Base-by-base conservation (phyloP, 2,797 vertebrate species). In the Sebastes dallii region DNA sequence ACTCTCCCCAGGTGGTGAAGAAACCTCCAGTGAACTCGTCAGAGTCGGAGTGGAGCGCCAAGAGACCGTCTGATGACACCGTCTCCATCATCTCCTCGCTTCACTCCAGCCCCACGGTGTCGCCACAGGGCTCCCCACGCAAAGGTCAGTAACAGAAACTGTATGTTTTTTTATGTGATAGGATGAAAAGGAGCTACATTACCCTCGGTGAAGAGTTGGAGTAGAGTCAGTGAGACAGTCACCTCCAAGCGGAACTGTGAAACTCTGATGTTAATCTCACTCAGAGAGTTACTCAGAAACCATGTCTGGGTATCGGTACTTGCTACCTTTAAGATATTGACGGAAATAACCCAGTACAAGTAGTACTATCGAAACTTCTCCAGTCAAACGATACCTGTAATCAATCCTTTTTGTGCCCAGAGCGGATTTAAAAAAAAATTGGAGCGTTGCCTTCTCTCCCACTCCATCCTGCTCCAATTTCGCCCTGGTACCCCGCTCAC, bases 31-130 rank as follows among this genome's bases (percentile, higher is more conserved):
- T 95, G 94, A 93, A 89, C 81, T 89, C 96, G 18, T 90, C 94
- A 11, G 98, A 99, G 46, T 42, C 39, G 69, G 97, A 99, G 77
- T 90, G 93, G 77, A 95, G 82, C 82, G 65, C 86, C 77, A 98
- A 97, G 94, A 97, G 96, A 70, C 93, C 95, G 7, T 86, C 94
- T 50, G 98, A 99, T 30, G 98, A 98, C 89, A 94, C 95, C 0
- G 55, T 96, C 77, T 97, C 97, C 77, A 92, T 94, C 86, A 85
- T 95, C 29, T 98, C 97, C 1, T 99, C 97, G 64, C 92, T 96
- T 66, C 97, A 98, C 91, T 97, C 97, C 85, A 99, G 97, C 87
- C 98, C 97, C 20, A 96, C 97, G 0, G 96, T 95, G 56, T 99
- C 98, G 36, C 98, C 97, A 12, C 97, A 98, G 85, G 96, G 96